Percentiles rank a stretch among this genome's conserved stretches.
Evolutionary conservation across 2,797 vertebrate genomes (phyloP).

Genomic region (Anas georgica): DNA sequence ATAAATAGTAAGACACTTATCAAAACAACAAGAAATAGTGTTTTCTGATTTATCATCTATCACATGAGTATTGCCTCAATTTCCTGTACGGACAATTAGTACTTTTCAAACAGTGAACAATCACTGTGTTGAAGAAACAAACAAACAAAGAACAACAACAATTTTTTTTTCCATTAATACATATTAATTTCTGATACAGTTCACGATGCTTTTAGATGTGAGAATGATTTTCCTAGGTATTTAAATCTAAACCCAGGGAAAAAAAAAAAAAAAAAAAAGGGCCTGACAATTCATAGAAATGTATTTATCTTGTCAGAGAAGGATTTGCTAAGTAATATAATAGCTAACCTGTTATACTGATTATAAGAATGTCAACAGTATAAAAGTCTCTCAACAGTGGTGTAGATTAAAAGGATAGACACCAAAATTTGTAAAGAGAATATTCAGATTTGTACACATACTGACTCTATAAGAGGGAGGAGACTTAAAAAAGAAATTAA

Average conservation of each 20-base stretch:
- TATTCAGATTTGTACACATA: not conserved
- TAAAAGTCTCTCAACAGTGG: not conserved
- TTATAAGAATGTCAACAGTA: not conserved
- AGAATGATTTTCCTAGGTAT: not conserved
- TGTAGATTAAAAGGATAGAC: not conserved
- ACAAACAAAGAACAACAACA: not conserved
- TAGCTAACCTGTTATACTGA: not conserved
- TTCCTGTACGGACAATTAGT: not conserved
- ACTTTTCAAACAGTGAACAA: not conserved
- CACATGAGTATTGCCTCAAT: not conserved
- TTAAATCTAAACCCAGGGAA: not conserved
- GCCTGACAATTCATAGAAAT: too few species aligned
- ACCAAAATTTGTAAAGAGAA: not conserved
- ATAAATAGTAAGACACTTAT: not conserved
- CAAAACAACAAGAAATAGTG: not conserved
- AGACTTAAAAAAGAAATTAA: not conserved
- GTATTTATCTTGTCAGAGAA: not conserved
- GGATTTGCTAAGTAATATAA: not conserved
- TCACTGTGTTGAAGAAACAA: not conserved
- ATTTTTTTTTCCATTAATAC: not conserved
- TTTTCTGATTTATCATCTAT: slow-evolving; percentile 9
- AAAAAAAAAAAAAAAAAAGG: not conserved
- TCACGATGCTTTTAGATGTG: not conserved
- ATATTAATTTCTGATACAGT: not conserved
- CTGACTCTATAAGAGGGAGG: not conserved